Evolutionary conservation across 1,140 invertebrate species (phyloP), one percentile per base, ranked within the genome.

Genomic region (Xylocopa sonorina): DNA sequence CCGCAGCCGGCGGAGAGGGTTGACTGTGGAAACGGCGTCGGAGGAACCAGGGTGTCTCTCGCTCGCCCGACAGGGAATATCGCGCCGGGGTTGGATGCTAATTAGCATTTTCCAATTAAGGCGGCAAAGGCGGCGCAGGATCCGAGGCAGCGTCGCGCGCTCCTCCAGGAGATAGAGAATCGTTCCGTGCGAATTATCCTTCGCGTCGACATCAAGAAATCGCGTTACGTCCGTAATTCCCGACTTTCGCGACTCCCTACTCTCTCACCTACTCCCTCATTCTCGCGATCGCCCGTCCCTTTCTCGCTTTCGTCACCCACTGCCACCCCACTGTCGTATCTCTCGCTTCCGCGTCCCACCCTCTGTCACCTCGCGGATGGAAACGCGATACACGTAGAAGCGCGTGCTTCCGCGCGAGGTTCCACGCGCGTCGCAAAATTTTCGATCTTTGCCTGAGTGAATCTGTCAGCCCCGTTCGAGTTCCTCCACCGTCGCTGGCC

Each of bases 71-170:
- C 84, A 84, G 83, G 78, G 83, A 85, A 85, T 85, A 85, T 85
- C 82, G 78, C 82, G 51, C 51, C 78, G 68, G 82, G 68, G 83
- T 73, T 86, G 84, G 83, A 86, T 85, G 84, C 81, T 86, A 86
- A 87, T 87, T 87, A 87, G 85, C 85, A 87, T 87, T 87, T 87
- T 86, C 84, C 84, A 86, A 86, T 86, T 86, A 86, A 85, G 80
- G 80, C 80, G 76, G 63, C 77, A 79, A 85, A 85, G 82, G 74
- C 79, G 83, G 51, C 63, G 21, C 57, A 63, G 78, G 63, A 73
- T 81, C 62, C 63, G 38, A 18, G n/a, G 12, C n/a, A n/a, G 66
- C 62, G 38, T 68, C 69, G 78, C 72, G 78, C 51, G 46, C 34
- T 76, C 72, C 78, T 72, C 50, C 82, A 69, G 68, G 82, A 84